Evolutionary conservation across 2,888 invertebrate species (phyloP), one percentile per base, ranked within the genome.

Genomic region (Unio delphinus): DNA sequence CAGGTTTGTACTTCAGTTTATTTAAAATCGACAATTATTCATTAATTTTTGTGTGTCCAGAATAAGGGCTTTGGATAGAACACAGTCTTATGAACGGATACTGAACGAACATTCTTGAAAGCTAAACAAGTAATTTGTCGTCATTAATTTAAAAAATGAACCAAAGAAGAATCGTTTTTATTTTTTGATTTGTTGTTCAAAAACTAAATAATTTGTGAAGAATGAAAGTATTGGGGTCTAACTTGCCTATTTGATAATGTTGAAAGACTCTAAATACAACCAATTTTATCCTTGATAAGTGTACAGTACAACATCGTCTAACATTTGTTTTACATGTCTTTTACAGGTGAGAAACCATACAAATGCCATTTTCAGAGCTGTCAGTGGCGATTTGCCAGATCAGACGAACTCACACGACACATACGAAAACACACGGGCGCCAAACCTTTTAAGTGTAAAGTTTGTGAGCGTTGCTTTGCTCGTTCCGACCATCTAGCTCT

Each of bases 1-100:
- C 98, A 92, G 97, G 97, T 96, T 93, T 93, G 58, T 58, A 58
- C 11, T 11, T 58, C 4, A 3, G 58, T 26, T 58, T n/a, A 58
- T 23, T 58, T 58, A 17, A 58, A 5, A 17, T n/a, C 6, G 23
- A 58, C 20, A 58, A 15, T 20, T 58, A n/a, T 20, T 23, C 6
- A 8, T n/a, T n/a, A 17, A n/a, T 58, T n/a, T 15, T n/a, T 58
- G 23, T 58, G 5, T 7, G 58, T 58, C 1, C 8, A 11, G 23
- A 58, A 3, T 1, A 58, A 11, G 8, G 3, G 15, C 18, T 18
- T 58, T n/a, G 58, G 58, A 4, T 17, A 58, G 26, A 58, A 58
- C 3, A 17, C 17, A 0, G 58, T 26, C 26, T n/a, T 58, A 58
- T 58, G 11, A 58, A 58, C 58, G 20, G 23, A 23, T 58, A 15